phyloP scores from a whole-genome alignment of 1,140 invertebrate species.

The Holcopasites calliopsidis region DNA sequence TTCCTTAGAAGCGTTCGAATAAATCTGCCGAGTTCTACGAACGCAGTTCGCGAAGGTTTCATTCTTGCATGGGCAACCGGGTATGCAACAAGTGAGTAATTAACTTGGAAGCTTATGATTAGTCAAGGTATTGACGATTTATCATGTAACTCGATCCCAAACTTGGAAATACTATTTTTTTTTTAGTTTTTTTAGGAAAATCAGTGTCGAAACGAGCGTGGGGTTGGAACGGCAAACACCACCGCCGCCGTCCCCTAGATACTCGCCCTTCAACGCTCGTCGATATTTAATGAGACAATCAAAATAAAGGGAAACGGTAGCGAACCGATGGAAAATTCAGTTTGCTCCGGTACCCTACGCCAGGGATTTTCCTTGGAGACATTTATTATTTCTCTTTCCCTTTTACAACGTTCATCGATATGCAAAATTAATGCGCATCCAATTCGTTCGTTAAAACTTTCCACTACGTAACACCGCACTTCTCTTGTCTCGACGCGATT shows the following conservation, averaged over 20 bases:
- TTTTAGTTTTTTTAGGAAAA: slow-evolving; percentile 45
- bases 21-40: no score
- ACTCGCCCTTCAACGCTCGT: slow-evolving; percentile 47
- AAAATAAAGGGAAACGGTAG: slow-evolving; percentile 20
- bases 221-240: slow-evolving; percentile 34
- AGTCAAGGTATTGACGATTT: no score
- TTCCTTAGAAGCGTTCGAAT: no score
- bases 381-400: neutral
- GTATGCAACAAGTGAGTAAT: no score
- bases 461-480: no score
- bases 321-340: slow-evolving; percentile 41
- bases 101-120: no score
- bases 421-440: no score
- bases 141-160: neutral
- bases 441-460: neutral
- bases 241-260: slow-evolving; percentile 16
- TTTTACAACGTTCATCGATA: no score
- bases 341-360: neutral
- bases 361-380: slow-evolving; percentile 20
- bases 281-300: slow-evolving; percentile 59
- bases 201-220: slow-evolving; percentile 36
- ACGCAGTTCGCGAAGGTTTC: no score
- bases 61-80: no score
- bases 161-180: slow-evolving; percentile 24
- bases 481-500: no score